These are phyloP conservation scores for Phylloscopus collybita DNA, from an alignment of 2,797 vertebrate genomes.

Conservation along the genomic window DNA sequence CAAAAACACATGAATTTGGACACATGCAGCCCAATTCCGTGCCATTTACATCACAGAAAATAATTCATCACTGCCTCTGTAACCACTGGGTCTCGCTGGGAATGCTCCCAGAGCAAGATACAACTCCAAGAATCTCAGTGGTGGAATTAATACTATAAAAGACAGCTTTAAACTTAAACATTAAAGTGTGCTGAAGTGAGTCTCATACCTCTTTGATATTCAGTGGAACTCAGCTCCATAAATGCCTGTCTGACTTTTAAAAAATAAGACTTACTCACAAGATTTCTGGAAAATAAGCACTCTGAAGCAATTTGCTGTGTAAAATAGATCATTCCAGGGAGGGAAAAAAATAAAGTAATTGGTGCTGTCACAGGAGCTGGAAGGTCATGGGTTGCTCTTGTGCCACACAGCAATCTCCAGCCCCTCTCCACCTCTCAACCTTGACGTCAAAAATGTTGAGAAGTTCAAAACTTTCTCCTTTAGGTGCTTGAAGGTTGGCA, in stretches of 20 bases:
- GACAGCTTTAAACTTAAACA: background rate
- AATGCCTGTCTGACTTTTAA: slow-evolving; percentile 35
- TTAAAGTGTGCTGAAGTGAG: background rate
- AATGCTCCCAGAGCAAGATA: background rate
- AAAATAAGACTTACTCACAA: background rate
- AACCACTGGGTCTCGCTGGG: background rate
- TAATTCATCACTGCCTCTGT: background rate
- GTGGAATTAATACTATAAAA: background rate
- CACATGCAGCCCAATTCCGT: background rate
- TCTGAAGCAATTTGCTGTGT: background rate
- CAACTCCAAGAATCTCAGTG: background rate
- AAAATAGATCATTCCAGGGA: background rate
- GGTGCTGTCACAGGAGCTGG: background rate
- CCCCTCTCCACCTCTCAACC: background rate
- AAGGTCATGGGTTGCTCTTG: background rate
- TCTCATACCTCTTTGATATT: background rate
- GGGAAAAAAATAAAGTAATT: background rate
- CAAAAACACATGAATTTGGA: background rate
- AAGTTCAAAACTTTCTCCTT: background rate
- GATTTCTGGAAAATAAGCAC: slow-evolving; percentile 15
- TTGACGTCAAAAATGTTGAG: background rate
- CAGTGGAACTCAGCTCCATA: background rate
- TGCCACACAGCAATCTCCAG: background rate
- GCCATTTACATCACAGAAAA: background rate
- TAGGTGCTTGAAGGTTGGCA: background rate